phyloP scores from a whole-genome alignment of 2,797 vertebrate genomes.

The Serranus cabrilla region DNA sequence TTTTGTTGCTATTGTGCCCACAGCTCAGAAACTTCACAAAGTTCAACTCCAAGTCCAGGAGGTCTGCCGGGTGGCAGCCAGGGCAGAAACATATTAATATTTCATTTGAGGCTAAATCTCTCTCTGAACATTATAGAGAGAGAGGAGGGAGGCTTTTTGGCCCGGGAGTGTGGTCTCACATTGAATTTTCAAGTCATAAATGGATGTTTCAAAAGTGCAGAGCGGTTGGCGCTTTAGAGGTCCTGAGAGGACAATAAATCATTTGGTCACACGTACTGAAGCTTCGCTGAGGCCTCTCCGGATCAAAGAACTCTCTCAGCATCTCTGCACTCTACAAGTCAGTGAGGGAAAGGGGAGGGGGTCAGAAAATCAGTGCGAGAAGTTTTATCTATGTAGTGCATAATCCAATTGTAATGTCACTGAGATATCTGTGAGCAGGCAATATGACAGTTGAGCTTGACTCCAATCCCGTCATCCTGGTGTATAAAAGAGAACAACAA shows the following conservation, averaged over 20 bases:
- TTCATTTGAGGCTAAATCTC: constrained; percentile 57
- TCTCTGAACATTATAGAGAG: constrained; percentile 40
- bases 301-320: constrained; percentile 65
- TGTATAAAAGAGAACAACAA: constrained; percentile 8
- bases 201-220: constrained; percentile 61
- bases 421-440: constrained; percentile 11
- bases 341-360: constrained; percentile 19
- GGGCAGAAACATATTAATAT: constrained; percentile 52
- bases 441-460: not conserved
- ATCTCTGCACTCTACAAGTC: constrained; percentile 33
- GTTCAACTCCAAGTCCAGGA: constrained; percentile 36
- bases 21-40: constrained; percentile 39
- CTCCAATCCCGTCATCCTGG: not conserved
- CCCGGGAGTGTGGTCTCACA: constrained; percentile 41
- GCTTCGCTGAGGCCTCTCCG: constrained; percentile 16
- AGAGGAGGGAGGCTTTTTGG: constrained; percentile 4
- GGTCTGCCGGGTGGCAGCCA: constrained; percentile 32
- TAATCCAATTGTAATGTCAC: constrained; percentile 16
- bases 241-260: constrained; percentile 68
- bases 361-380: constrained; percentile 18
- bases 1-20: constrained; percentile 11
- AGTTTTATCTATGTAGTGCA: constrained; percentile 9
- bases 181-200: constrained; percentile 71
- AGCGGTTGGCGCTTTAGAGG: constrained; percentile 51
- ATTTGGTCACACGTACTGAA: constrained; percentile 46